Conservation (phyloP, 1,140 invertebrate genomes). For the Pachyrhynchus sulphureomaculatus region DNA sequence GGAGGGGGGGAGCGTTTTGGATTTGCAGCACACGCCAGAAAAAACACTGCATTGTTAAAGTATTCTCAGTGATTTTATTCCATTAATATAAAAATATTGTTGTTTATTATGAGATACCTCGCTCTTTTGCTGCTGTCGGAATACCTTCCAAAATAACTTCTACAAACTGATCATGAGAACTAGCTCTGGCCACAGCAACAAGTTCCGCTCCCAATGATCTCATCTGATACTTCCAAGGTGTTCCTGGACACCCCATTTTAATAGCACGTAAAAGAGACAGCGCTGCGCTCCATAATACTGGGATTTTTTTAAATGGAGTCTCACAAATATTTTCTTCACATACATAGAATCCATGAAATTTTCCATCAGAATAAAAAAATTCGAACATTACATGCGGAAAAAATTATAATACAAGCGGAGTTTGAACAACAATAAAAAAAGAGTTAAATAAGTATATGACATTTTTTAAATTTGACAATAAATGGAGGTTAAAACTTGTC, state of each 20-base stretch:
- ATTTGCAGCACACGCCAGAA: neutral
- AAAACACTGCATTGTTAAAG: neutral
- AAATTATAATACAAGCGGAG: slow-evolving; percentile 58
- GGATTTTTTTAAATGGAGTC: slow-evolving; percentile 74
- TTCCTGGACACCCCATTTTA: slow-evolving; percentile 57
- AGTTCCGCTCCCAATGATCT: slow-evolving; percentile 77
- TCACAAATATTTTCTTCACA: slow-evolving; percentile 54
- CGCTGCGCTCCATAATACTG: slow-evolving; percentile 89
- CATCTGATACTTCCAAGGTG: slow-evolving; percentile 58
- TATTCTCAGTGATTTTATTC: too few relatives aligned
- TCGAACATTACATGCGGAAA: slow-evolving; percentile 13
- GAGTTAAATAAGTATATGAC: too few relatives aligned
- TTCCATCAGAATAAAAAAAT: slow-evolving; percentile 8
- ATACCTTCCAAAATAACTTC: slow-evolving; percentile 71
- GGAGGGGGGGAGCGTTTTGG: too few relatives aligned
- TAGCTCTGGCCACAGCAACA: slow-evolving; percentile 64
- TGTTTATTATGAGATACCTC: too few relatives aligned
- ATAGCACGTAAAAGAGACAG: slow-evolving; percentile 79
- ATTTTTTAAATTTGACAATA: too few relatives aligned
- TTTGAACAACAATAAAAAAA: slow-evolving; percentile 57
- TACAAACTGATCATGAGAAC: slow-evolving; percentile 68
- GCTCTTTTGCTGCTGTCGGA: slow-evolving; percentile 69
- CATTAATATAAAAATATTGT: too few relatives aligned
- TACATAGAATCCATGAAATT: slow-evolving; percentile 2
- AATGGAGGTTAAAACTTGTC: too few relatives aligned